These are phyloP conservation scores for Callocephalon fimbriatum DNA, from an alignment of 2,113 vertebrate species.

Conservation along the genomic window DNA sequence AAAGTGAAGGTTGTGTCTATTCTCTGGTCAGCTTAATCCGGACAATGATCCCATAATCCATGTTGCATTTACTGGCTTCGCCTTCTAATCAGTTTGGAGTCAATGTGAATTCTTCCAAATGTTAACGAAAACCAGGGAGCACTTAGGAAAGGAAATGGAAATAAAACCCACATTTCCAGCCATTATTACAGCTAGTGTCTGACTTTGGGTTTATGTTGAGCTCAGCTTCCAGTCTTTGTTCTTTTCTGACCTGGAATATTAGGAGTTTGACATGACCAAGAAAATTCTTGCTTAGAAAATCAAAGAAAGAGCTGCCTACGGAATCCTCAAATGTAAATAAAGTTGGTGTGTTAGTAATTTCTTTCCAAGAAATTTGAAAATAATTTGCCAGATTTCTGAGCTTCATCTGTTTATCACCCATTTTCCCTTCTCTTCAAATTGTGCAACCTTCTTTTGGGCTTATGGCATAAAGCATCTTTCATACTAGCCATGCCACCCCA, in stretches of 20 bases:
- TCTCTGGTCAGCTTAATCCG: slow-evolving; percentile 17
- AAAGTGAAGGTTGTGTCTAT: slow-evolving; percentile 11
- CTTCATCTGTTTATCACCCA: background rate
- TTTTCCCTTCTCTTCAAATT: background rate
- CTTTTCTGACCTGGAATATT: background rate
- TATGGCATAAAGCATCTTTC: background rate
- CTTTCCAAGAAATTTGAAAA: background rate
- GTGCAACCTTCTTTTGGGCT: background rate
- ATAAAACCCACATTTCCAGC: slow-evolving; percentile 6
- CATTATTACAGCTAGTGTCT: background rate
- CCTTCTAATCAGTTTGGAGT: slow-evolving; percentile 16
- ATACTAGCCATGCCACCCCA: background rate
- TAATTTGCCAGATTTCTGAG: background rate
- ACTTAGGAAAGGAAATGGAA: slow-evolving; percentile 2
- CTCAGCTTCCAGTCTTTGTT: background rate
- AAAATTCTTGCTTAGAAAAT: background rate
- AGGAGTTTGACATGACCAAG: background rate
- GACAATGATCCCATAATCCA: slow-evolving; percentile 59
- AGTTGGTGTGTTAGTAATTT: background rate
- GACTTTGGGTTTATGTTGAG: background rate
- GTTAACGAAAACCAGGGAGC: slow-evolving; percentile 29
- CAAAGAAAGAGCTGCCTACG: background rate
- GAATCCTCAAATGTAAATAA: background rate
- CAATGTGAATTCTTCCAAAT: background rate
- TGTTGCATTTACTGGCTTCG: slow-evolving; percentile 24